Evolutionary conservation across 2,113 vertebrate species (phyloP).

Genomic region (Elephantulus edwardii): DNA sequence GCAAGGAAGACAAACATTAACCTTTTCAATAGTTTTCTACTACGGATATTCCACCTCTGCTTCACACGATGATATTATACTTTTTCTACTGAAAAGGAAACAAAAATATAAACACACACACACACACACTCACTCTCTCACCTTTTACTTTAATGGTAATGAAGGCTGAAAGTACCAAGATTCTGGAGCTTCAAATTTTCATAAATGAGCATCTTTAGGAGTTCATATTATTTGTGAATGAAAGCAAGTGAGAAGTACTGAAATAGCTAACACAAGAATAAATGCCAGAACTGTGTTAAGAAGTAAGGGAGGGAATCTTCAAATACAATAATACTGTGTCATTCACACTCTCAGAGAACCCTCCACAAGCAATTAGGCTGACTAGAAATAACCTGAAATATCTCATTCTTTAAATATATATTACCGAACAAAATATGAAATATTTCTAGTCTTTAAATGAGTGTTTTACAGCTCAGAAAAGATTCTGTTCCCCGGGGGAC

Average conservation of each 20-base stretch:
- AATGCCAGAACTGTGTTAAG: neutral
- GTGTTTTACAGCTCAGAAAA: neutral
- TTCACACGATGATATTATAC: neutral
- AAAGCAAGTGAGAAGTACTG: neutral
- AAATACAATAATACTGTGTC: neutral
- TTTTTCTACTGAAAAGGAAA: conserved; percentile 24
- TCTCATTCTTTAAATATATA: neutral
- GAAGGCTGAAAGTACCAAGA: conserved; percentile 1
- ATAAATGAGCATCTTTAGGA: neutral
- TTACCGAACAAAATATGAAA: neutral
- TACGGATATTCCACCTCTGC: neutral
- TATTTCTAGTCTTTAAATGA: neutral
- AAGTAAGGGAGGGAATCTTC: neutral
- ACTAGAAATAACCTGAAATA: conserved; percentile 10
- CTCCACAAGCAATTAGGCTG: neutral
- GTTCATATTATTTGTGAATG: neutral
- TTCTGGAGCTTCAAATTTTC: neutral
- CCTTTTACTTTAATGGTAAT: neutral
- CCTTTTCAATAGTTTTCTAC: neutral
- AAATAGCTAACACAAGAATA: neutral
- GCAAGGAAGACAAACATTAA: neutral
- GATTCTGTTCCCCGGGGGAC: neutral
- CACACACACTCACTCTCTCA: too few relatives aligned
- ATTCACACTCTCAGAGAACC: neutral
- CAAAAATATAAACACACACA: neutral